Evolutionary conservation across 2,113 vertebrate genomes (phyloP), one percentile per base, ranked within the genome.

Genomic region (Plestiodon gilberti): DNA sequence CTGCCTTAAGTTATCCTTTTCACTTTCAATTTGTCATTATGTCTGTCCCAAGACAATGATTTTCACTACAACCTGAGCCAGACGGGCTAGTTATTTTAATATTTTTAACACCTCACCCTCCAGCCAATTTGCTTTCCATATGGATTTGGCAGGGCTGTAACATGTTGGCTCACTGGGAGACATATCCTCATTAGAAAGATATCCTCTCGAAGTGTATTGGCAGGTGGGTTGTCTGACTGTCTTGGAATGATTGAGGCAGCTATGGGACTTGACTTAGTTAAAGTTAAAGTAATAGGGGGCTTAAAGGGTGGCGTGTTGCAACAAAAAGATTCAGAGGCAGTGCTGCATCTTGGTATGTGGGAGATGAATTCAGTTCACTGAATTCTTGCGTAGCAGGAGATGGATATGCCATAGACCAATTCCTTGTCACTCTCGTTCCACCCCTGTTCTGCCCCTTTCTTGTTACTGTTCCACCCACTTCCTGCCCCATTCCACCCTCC

Each of bases 1-100:
- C 38, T 84, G 43, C 69, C 69, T 87, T 81, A 64, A 65, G n/a
- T 87, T 87, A 81, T 33, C 57, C 67, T 52, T 81, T 87, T 87
- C 59, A 64, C 85, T 87, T 87, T 81, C 78, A 75, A 75, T 87
- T 87, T 81, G 85, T 75, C 78, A 86, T 52, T 48, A 38, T 87
- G 25, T 75, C 69, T 87, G 30, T 57, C 57, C 78, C 23, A 81
- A 76, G 38, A 64, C 30, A 55, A 87, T 81, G 70, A 75, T 75
- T 81, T 86, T 75, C 70, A 55, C 79, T 81, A n/a, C 57, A 69
- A 28, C 33, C 28, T 75, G 69, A 73, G 80, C 30, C 77, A 73
- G 55, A 62, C 40, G 14, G 25, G 9, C 30, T 73, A 40, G 65
- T 62, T 86, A 62, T 81, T 55, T 69, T 61, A 64, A 28, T 43